Evolutionary conservation across 2,888 invertebrate genomes (phyloP).

Genomic region (Mellilla xanthometata): DNA sequence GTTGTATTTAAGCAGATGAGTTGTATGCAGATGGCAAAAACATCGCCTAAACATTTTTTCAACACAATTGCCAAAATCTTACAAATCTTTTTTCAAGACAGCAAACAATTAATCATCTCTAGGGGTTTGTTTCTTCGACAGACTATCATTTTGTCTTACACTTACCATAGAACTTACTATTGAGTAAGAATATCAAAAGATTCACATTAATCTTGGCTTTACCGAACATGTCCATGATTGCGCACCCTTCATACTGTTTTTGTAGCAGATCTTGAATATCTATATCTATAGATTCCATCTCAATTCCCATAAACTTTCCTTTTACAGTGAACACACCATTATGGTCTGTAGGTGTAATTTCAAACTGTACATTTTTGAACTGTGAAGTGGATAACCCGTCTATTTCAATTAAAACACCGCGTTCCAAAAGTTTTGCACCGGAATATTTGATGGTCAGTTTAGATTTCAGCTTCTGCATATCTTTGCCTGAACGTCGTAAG

Average conservation of each 20-base stretch:
- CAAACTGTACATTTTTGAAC: slow-evolving; percentile 89
- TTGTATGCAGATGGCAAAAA: no score
- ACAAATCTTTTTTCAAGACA: no score
- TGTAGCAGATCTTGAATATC: slow-evolving; percentile 88
- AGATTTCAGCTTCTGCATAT: slow-evolving; percentile 80
- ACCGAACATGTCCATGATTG: slow-evolving; percentile 90
- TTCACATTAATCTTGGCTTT: slow-evolving; percentile 90
- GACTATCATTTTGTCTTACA: slow-evolving; percentile 40
- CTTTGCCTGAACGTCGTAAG: slow-evolving; percentile 71
- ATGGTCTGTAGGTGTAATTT: slow-evolving; percentile 85
- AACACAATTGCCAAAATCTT: no score
- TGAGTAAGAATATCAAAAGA: slow-evolving; percentile 87
- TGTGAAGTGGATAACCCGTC: slow-evolving; percentile 86
- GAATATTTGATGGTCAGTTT: slow-evolving; percentile 85
- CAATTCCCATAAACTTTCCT: slow-evolving; percentile 90
- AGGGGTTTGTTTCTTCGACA: no score
- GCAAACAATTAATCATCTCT: no score
- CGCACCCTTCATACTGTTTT: slow-evolving; percentile 89
- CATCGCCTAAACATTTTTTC: no score
- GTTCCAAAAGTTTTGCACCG: slow-evolving; percentile 86
- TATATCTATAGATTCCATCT: slow-evolving; percentile 87
- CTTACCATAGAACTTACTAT: slow-evolving; percentile 89
- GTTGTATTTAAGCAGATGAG: no score
- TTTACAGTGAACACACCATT: slow-evolving; percentile 87
- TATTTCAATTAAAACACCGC: slow-evolving; percentile 87